Evolutionary conservation across 2,888 invertebrate genomes (phyloP).

Genomic region (Apantesis nais): DNA sequence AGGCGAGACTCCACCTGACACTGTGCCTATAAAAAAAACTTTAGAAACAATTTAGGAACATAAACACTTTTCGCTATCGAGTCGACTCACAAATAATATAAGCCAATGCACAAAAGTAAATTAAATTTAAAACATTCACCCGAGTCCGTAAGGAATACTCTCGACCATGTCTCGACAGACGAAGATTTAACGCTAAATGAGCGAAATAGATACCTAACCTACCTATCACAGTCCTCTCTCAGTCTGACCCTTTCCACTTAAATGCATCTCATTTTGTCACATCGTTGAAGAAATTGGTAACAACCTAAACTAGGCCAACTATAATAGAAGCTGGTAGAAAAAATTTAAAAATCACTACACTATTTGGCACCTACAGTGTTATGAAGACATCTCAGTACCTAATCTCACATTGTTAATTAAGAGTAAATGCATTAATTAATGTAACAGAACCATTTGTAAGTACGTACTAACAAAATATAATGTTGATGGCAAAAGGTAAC

Average conservation of each 20-base stretch:
- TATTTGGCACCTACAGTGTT: constrained; percentile 83
- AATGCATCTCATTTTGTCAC: constrained; percentile 81
- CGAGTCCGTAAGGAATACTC: constrained; percentile 61
- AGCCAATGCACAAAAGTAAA: constrained; percentile 44
- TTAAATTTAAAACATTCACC: constrained; percentile 57
- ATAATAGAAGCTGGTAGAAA: constrained; percentile 75
- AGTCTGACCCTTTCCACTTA: constrained; percentile 84
- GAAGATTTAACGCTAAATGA: constrained; percentile 80
- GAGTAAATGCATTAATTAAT: constrained; percentile 59
- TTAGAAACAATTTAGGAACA: constrained; percentile 64
- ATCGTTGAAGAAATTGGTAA: constrained; percentile 81
- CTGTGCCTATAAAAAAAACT: constrained; percentile 29
- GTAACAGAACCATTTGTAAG: constrained; percentile 65
- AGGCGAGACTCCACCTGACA: constrained; percentile 42
- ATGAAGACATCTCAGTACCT: constrained; percentile 57
- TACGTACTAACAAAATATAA: constrained; percentile 71
- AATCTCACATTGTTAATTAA: constrained; percentile 56
- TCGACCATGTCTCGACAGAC: constrained; percentile 63
- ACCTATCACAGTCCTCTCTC: constrained; percentile 86
- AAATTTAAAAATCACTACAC: constrained; percentile 72
- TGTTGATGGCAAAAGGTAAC: constrained; percentile 83
- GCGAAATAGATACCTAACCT: constrained; percentile 81
- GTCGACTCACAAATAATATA: constrained; percentile 27
- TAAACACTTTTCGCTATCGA: constrained; percentile 44
- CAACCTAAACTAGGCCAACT: constrained; percentile 80